Evolutionary conservation across 2,888 invertebrate genomes (phyloP), one percentile per base, ranked within the genome.

Genomic region (Eubasilissa splendida): DNA sequence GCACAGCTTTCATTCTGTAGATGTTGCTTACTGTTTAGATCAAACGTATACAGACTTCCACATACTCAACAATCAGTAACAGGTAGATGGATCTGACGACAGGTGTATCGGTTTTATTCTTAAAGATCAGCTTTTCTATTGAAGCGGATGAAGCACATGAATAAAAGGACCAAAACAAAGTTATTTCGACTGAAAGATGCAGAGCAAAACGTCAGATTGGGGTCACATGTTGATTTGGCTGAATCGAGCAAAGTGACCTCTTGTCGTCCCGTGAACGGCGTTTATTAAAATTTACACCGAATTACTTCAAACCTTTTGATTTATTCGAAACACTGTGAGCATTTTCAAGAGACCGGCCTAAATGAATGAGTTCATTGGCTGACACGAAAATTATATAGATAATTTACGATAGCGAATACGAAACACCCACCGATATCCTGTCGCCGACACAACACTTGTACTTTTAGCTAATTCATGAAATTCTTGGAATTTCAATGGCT

Each of bases 141-240:
- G 22, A 63, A 54, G 63, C 31, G 54, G 50, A 12, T 33, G 4
- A 76, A 50, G 52, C 31, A 12, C 31, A 22, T 14, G 52, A 52
- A 52, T 53, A 52, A 63, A 22, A 11, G 60, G n/a, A 63, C 52
- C 53, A 63, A 60, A 76, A 76, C 59, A 53, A 66, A 22, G 9
- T 22, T n/a, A 77, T 52, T 77, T 56, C 11, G 78, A 68, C 74
- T 80, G 75, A 84, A 82, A 81, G 83, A 84, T 83, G 83, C 80
- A 82, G 83, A 83, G 82, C 82, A 84, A 85, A 86, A 86, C 85
- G 86, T 86, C 86, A 87, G 85, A 87, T 87, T 87, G 87, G 87
- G 90, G 90, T 90, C 90, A 90, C 89, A 90, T 90, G 89, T 88
- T 88, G 88, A 80, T 81, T 80, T 80, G 77, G 65, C 71, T 82